Evolutionary conservation across 2,888 invertebrate genomes (phyloP).

Genomic region (Andrena bucephala): DNA sequence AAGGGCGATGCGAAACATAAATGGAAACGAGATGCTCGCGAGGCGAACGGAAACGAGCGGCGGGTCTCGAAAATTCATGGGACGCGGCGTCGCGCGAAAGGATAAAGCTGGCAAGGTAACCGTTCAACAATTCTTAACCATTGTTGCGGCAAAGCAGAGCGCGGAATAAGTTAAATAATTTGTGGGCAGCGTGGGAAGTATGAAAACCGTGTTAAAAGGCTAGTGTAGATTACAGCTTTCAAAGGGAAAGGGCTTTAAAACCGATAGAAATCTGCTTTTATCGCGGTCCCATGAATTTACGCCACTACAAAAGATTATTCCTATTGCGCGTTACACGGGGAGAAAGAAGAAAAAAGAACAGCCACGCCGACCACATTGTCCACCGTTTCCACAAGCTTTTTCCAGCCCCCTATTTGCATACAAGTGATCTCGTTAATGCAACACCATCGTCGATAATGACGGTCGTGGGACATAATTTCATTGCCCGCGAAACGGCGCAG

Average conservation of each 20-base stretch:
- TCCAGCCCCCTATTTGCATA: constrained; percentile 41
- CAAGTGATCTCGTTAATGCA: constrained; percentile 55
- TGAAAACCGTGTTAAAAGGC: neutral
- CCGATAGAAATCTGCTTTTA: constrained; percentile 18
- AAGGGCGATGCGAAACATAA: constrained; percentile 47
- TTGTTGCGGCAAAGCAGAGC: neutral
- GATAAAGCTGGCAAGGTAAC: neutral
- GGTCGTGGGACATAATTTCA: constrained; percentile 54
- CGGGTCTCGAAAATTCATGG: neutral
- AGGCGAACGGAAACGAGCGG: neutral
- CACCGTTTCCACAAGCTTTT: constrained; percentile 29
- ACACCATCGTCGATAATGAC: constrained; percentile 59
- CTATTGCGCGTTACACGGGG: constrained; percentile 1
- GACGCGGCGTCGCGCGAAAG: neutral
- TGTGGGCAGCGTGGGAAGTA: neutral
- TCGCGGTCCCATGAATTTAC: constrained; percentile 20
- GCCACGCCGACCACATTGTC: constrained; percentile 10
- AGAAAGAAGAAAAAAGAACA: neutral
- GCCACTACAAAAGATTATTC: constrained; percentile 33
- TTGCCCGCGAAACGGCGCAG: constrained; percentile 43
- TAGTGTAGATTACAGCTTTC: neutral
- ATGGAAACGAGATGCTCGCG: constrained; percentile 9
- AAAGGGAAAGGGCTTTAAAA: neutral
- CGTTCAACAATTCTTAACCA: constrained; percentile 13
- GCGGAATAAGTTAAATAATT: constrained; percentile 24